A percentile compares a stretch with the other conserved stretches of the same genome.
These are phyloP conservation scores for Vespertilio murinus DNA, from an alignment of 2,797 vertebrate genomes.

Conservation along the genomic window DNA sequence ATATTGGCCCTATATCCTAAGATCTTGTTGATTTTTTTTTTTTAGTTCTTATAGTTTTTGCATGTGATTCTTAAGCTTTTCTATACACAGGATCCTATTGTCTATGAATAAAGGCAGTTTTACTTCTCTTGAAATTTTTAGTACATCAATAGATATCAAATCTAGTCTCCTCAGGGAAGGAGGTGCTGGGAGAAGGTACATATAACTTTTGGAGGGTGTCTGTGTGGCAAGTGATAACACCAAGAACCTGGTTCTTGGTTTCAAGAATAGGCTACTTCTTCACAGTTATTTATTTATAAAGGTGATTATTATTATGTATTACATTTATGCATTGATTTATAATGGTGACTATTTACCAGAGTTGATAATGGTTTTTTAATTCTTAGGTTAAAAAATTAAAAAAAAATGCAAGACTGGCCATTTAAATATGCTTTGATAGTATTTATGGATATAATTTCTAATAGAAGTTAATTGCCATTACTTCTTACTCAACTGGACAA, in stretches of 20 bases:
- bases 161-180: background rate
- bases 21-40: background rate
- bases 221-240: background rate
- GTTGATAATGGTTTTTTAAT: background rate
- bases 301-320: background rate
- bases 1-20: background rate
- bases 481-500: background rate
- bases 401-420: background rate
- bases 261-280: background rate
- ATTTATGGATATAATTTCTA: background rate
- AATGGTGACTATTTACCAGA: background rate
- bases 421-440: background rate
- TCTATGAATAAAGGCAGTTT: slow-evolving; percentile 12
- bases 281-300: background rate
- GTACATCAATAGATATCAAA: background rate
- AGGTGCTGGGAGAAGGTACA: background rate
- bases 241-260: background rate
- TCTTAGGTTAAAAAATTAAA: background rate
- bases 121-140: background rate
- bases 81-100: background rate
- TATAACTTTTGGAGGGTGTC: background rate
- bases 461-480: background rate
- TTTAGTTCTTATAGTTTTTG: background rate
- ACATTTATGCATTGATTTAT: background rate
- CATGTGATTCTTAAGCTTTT: background rate